phyloP scores from a whole-genome alignment of 92 coral and sea anemone genomes.

The Actinostola sp. region DNA sequence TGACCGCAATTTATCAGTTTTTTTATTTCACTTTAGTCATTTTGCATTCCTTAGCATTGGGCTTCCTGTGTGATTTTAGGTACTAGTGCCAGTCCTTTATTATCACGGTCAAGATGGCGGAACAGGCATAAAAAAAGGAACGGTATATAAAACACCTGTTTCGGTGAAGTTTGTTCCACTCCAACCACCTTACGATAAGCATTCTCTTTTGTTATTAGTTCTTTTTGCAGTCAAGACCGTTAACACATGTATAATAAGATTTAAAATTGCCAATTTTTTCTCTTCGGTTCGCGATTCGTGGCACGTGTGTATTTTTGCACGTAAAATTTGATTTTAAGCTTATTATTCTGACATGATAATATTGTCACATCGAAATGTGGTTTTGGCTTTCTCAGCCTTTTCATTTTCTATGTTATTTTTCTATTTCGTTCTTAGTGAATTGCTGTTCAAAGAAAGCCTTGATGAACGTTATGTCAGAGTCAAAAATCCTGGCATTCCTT shows the following conservation, averaged over 20 bases:
- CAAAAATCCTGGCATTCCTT: background rate
- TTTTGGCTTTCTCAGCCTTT: slow-evolving; percentile 4
- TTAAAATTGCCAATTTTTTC: no score
- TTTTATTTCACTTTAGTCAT: background rate
- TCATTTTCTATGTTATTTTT: slow-evolving; percentile 4
- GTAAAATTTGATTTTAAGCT: no score
- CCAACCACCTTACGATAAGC: background rate
- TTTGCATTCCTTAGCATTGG: no score
- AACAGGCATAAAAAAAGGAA: no score
- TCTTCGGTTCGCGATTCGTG: no score
- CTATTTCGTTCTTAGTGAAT: slow-evolving; percentile 17
- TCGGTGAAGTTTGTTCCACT: background rate
- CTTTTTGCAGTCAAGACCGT: no score
- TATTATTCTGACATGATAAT: background rate
- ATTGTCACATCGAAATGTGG: slow-evolving; percentile 1
- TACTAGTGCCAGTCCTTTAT: background rate
- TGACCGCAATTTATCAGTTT: no score
- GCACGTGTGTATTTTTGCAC: no score
- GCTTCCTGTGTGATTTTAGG: background rate
- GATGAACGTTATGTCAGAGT: no score
- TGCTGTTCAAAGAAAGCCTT: background rate
- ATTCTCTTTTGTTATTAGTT: background rate
- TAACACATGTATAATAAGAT: no score
- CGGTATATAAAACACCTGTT: no score
- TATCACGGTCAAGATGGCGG: slow-evolving; percentile 9